Percentiles rank a stretch among this genome's conserved stretches.
phyloP scores from a whole-genome alignment of 2,113 vertebrate genomes.

The Macroglossus sobrinus region DNA sequence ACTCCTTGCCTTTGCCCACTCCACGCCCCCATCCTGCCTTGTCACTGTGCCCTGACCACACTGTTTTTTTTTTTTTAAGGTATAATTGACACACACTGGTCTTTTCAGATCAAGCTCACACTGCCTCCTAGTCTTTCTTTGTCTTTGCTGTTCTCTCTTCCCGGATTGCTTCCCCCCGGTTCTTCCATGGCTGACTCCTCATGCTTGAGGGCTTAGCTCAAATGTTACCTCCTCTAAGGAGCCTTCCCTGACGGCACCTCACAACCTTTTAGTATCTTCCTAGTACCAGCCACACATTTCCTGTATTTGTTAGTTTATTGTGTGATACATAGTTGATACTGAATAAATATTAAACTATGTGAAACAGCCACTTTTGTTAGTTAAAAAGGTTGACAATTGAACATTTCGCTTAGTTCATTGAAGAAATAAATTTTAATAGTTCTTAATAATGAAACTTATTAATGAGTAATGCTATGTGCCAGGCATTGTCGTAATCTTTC shows the following conservation, averaged over 20 bases:
- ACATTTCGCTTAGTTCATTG: neutral
- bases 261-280: neutral
- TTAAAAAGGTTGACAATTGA: neutral
- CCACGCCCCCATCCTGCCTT: neutral
- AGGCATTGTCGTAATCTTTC: neutral
- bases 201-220: neutral
- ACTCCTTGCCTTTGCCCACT: neutral
- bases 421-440: neutral
- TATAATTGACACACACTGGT: neutral
- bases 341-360: neutral
- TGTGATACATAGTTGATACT: neutral
- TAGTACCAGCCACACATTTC: neutral
- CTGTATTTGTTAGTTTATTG: conserved; percentile 1
- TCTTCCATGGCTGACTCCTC: neutral
- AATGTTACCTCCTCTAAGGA: neutral
- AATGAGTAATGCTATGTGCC: neutral
- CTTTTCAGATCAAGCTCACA: neutral
- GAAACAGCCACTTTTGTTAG: neutral
- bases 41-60: neutral
- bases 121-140: neutral
- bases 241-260: neutral
- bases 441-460: neutral
- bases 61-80: neutral
- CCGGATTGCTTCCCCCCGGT: neutral
- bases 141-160: neutral